phyloP scores from a whole-genome alignment of 2,113 vertebrate genomes.

The Charadrius vociferus region DNA sequence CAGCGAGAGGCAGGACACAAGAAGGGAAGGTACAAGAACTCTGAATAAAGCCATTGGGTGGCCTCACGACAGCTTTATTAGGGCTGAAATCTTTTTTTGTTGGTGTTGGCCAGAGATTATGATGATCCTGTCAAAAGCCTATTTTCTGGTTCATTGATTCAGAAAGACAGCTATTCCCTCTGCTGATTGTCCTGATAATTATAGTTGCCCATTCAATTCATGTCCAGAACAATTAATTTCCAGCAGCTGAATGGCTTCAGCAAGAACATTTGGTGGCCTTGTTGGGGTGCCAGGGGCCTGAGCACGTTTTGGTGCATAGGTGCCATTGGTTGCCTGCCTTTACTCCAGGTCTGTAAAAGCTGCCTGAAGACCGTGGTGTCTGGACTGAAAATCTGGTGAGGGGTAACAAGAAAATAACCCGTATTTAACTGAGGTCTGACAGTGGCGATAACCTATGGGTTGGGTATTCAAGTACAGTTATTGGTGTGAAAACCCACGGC shows the following conservation, averaged over 20 bases:
- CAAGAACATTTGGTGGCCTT: background rate
- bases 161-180: constrained; percentile 14
- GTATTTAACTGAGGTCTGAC: background rate
- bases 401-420: background rate
- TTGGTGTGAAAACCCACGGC: background rate
- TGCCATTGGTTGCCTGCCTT: background rate
- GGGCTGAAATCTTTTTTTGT: background rate
- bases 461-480: background rate
- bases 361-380: background rate
- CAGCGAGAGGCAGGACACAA: background rate
- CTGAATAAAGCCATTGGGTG: background rate
- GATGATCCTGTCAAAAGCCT: background rate
- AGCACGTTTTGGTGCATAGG: accelerated
- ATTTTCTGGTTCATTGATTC: constrained; percentile 26
- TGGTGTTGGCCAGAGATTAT: background rate
- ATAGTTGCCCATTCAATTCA: background rate
- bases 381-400: background rate
- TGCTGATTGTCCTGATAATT: background rate
- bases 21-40: background rate
- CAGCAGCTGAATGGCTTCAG: background rate
- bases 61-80: background rate
- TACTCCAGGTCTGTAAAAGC: background rate
- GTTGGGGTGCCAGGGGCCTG: background rate
- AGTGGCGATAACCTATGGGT: accelerated
- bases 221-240: background rate